Percentiles rank a stretch among this genome's conserved stretches.
Evolutionary conservation across 2,797 vertebrate species (phyloP).

Genomic region (Rallus crepitans): DNA sequence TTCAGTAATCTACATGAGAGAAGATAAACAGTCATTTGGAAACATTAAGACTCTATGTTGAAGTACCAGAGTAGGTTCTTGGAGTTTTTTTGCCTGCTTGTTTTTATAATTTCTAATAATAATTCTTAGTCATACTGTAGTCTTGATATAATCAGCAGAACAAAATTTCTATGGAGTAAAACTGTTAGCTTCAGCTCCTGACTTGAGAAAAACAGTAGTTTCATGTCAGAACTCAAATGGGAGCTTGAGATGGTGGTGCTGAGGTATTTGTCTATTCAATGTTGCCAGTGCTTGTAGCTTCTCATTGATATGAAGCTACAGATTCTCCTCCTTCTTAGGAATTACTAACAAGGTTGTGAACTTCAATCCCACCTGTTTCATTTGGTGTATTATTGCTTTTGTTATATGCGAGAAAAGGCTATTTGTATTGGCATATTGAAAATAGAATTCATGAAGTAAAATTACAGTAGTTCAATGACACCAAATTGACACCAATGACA

Average conservation of each 20-base stretch:
- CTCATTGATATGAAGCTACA: neutral
- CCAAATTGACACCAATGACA: neutral
- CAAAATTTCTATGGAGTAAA: neutral
- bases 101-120: neutral
- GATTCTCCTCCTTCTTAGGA: neutral
- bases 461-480: neutral
- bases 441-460: neutral
- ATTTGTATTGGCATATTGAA: neutral
- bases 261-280: neutral
- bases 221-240: neutral
- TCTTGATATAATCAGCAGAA: neutral
- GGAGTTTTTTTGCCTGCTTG: accelerated
- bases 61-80: neutral
- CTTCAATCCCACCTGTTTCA: neutral
- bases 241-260: neutral
- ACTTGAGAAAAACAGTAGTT: neutral
- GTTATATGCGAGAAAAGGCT: neutral
- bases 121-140: neutral
- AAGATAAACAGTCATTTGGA: neutral
- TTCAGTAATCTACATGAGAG: neutral
- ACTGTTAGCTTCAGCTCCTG: neutral
- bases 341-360: neutral
- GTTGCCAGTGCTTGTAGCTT: neutral
- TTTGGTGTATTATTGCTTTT: neutral
- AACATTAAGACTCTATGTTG: neutral